A percentile compares a stretch with the other conserved stretches of the same genome.
phyloP scores from a whole-genome alignment of 2,888 invertebrate species.

The Rhyacophila evoluta region DNA sequence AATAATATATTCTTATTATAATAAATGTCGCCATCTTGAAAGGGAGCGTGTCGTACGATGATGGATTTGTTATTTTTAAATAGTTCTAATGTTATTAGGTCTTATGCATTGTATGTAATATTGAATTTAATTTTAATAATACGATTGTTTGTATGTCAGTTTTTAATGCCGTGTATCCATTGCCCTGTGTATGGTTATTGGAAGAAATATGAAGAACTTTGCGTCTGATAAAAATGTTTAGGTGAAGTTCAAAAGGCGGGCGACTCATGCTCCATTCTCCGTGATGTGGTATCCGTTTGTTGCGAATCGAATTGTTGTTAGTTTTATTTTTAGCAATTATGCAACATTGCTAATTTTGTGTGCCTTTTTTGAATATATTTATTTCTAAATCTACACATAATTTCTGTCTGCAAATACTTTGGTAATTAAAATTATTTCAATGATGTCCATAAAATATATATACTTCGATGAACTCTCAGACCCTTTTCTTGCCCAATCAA shows the following conservation, averaged over 20 bases:
- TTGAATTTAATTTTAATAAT: slow-evolving; percentile 35
- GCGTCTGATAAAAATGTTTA: slow-evolving; percentile 13
- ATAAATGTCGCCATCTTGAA: slow-evolving; percentile 21
- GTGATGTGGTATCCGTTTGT: neutral
- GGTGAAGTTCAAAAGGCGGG: slow-evolving; percentile 16
- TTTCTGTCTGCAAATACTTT: neutral
- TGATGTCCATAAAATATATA: neutral
- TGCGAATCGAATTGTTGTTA: slow-evolving; percentile 14
- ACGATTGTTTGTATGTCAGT: slow-evolving; percentile 28
- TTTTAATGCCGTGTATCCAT: neutral
- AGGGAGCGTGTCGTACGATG: slow-evolving; percentile 30
- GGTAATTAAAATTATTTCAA: neutral
- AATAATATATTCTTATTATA: slow-evolving; percentile 17
- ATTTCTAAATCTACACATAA: neutral
- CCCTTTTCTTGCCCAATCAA: neutral
- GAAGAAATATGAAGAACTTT: slow-evolving; percentile 6
- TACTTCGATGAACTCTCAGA: neutral
- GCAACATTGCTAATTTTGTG: slow-evolving; percentile 7
- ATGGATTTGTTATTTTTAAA: slow-evolving; percentile 52
- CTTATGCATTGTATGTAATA: slow-evolving; percentile 47
- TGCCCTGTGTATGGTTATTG: neutral
- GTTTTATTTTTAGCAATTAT: slow-evolving; percentile 12
- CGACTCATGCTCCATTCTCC: slow-evolving; percentile 3
- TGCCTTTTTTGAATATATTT: neutral
- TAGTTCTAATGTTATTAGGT: slow-evolving; percentile 50